Percentiles rank a stretch among this genome's conserved stretches.
Conservation (phyloP, 2,113 vertebrate species). For the Sakesphorus luctuosus region DNA sequence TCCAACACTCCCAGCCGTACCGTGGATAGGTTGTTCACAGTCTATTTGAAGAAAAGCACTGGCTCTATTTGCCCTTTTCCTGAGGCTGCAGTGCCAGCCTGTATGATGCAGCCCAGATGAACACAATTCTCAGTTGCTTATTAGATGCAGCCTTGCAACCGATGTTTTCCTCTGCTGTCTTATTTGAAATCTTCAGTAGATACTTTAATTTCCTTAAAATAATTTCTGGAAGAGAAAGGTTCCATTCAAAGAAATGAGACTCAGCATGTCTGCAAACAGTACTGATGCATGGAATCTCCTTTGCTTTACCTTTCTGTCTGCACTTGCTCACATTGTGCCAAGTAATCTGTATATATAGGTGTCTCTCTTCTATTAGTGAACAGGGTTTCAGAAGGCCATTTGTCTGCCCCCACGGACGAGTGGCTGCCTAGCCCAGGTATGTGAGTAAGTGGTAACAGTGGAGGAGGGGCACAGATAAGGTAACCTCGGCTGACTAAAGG, state of each 20-base stretch:
- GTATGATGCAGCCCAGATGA: background rate
- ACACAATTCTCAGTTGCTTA: background rate
- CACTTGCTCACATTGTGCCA: background rate
- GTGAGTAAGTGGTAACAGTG: background rate
- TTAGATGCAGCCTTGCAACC: background rate
- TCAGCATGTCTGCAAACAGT: background rate
- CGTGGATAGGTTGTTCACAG: rapidly evolving
- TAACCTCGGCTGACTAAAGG: background rate
- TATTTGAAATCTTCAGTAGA: background rate
- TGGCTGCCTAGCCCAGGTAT: background rate
- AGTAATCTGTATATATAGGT: background rate
- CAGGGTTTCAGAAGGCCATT: background rate
- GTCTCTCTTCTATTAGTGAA: background rate
- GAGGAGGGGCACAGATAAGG: background rate
- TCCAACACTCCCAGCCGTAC: background rate
- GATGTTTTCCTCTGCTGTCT: background rate
- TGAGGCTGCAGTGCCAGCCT: background rate
- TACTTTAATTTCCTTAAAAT: background rate
- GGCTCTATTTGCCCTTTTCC: background rate
- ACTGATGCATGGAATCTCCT: background rate
- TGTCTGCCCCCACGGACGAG: background rate
- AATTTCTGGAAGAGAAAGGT: background rate
- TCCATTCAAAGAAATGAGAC: background rate
- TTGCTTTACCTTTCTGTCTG: background rate
- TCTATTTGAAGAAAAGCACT: rapidly evolving